Conservation (phyloP, 2,113 vertebrate genomes). For the Sakesphorus luctuosus region DNA sequence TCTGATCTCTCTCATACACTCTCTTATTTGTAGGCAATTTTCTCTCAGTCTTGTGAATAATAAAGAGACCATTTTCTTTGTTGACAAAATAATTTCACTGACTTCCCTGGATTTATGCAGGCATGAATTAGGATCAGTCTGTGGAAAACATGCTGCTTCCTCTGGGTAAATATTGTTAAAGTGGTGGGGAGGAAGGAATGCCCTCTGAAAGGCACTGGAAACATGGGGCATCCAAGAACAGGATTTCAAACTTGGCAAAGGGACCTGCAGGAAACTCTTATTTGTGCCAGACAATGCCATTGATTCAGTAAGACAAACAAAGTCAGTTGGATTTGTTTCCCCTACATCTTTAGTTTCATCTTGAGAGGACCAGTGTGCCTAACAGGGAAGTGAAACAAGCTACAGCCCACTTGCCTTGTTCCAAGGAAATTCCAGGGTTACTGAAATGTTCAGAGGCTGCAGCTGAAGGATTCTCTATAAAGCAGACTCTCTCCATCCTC, state of each 20-base stretch:
- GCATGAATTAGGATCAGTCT: background rate
- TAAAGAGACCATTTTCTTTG: background rate
- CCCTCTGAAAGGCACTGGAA: conserved; percentile 1
- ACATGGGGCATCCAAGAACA: background rate
- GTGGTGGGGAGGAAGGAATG: background rate
- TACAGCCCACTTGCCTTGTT: background rate
- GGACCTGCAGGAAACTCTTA: background rate
- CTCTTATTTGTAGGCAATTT: background rate
- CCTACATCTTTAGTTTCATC: background rate
- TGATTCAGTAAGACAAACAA: background rate
- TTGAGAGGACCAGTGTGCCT: background rate
- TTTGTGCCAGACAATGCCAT: background rate
- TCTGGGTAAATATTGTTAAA: background rate
- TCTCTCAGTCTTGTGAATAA: background rate
- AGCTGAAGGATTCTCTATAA: background rate
- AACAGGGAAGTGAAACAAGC: background rate
- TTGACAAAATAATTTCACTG: background rate
- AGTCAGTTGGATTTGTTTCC: background rate
- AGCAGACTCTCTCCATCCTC: background rate
- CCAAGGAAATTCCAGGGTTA: background rate
- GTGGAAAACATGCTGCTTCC: background rate
- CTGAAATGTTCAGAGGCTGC: background rate
- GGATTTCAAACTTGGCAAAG: background rate
- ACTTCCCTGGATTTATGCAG: background rate
- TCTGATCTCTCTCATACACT: background rate